phyloP scores from a whole-genome alignment of 1,140 invertebrate species.

The Drosophila kurseongensis region DNA sequence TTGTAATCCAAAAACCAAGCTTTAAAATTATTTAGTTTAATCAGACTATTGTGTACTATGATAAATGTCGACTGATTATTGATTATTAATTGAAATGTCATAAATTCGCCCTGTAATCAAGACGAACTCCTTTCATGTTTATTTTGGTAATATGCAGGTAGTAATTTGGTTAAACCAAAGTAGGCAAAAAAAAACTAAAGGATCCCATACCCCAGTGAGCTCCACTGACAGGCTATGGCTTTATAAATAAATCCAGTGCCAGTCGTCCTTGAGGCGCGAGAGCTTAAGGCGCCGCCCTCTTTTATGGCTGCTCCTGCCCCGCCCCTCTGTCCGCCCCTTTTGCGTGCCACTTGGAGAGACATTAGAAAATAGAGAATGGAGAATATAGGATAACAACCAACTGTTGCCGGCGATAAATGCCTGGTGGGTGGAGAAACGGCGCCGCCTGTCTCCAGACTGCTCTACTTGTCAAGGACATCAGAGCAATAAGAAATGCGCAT shows the following conservation, averaged over 20 bases:
- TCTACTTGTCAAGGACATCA: slow-evolving; percentile 41
- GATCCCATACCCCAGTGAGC: slow-evolving; percentile 1
- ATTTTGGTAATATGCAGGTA: slow-evolving; percentile 10
- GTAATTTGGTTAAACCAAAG: slow-evolving; percentile 8
- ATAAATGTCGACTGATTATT: background rate
- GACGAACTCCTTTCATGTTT: slow-evolving; percentile 9
- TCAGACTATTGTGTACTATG: no score
- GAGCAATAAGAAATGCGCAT: slow-evolving; percentile 38
- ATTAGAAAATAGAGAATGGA: slow-evolving; percentile 2
- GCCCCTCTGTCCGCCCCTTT: background rate
- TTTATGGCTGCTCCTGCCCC: slow-evolving; percentile 18
- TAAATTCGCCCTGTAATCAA: background rate
- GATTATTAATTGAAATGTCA: slow-evolving; percentile 11
- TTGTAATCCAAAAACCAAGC: no score
- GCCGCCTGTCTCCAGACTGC: slow-evolving; percentile 45
- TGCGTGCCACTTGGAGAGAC: background rate
- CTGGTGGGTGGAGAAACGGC: slow-evolving; percentile 5
- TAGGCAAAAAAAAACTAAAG: slow-evolving; percentile 7
- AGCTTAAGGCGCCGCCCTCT: slow-evolving; percentile 16
- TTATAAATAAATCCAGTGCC: slow-evolving; percentile 28
- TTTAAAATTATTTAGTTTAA: no score
- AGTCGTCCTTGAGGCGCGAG: slow-evolving; percentile 25
- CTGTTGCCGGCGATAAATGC: slow-evolving; percentile 35
- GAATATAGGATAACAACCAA: slow-evolving; percentile 25
- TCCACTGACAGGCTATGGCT: slow-evolving; percentile 6